Percentiles rank a stretch among this genome's conserved stretches.
These are phyloP conservation scores for Lumbricus terrestris DNA, from an alignment of 2,888 invertebrate species.

Conservation along the genomic window DNA sequence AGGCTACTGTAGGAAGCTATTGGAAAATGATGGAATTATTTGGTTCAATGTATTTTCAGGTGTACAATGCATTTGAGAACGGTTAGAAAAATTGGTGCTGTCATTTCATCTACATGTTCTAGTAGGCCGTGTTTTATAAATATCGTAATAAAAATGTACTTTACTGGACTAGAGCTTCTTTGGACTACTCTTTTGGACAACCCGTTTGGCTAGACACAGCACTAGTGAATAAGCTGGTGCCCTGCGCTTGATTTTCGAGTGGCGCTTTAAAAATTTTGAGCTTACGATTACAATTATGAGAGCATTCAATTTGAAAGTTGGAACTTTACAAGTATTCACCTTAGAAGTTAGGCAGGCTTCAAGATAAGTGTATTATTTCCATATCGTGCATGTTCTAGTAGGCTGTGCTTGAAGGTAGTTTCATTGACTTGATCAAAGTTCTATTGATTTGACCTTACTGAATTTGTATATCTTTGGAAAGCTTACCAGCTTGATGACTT, in stretches of 20 bases:
- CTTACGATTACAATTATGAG: too few species aligned
- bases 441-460: too few species aligned
- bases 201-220: too few species aligned
- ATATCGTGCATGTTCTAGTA: too few species aligned
- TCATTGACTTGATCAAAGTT: not conserved
- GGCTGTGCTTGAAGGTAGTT: not conserved
- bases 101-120: not conserved
- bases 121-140: not conserved
- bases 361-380: not conserved
- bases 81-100: not conserved
- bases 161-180: too few species aligned
- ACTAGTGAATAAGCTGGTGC: too few species aligned
- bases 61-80: not conserved
- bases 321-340: not conserved
- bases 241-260: too few species aligned
- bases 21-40: not conserved
- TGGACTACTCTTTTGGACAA: too few species aligned
- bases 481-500: slow-evolving; percentile 27
- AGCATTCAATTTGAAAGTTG: not conserved
- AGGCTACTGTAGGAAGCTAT: not conserved
- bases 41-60: not conserved
- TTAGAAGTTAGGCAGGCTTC: too few species aligned
- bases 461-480: not conserved
- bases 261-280: too few species aligned
- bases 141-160: not conserved